Percentiles rank a stretch among this genome's conserved stretches.
phyloP scores from a whole-genome alignment of 1,140 invertebrate genomes.

The Lethrus apterus region DNA sequence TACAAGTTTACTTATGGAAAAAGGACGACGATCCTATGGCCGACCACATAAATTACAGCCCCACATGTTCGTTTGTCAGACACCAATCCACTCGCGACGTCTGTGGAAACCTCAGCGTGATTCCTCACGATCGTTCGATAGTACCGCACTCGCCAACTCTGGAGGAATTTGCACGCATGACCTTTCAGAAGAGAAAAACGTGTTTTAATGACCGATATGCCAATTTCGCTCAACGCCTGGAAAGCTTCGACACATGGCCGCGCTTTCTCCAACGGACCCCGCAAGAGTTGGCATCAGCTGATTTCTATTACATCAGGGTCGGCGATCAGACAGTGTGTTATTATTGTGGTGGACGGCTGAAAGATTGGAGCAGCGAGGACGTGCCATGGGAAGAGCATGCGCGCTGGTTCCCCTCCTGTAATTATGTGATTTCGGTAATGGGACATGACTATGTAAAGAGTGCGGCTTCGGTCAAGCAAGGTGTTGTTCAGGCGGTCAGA shows the following conservation, averaged over 20 bases:
- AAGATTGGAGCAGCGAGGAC: slow-evolving; percentile 79
- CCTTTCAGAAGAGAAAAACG: too few relatives aligned
- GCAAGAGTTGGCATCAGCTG: slow-evolving; percentile 70
- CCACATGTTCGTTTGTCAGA: slow-evolving; percentile 67
- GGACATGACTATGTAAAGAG: slow-evolving; percentile 55
- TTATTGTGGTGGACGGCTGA: slow-evolving; percentile 76
- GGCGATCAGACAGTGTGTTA: slow-evolving; percentile 80
- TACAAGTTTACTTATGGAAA: slow-evolving; percentile 75
- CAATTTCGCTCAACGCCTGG: slow-evolving; percentile 57
- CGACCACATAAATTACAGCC: slow-evolving; percentile 77
- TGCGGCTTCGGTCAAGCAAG: too few relatives aligned
- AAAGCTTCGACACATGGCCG: slow-evolving; percentile 68
- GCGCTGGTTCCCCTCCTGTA: slow-evolving; percentile 72
- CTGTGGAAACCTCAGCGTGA: too few relatives aligned
- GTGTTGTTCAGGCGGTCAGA: too few relatives aligned
- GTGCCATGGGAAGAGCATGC: slow-evolving; percentile 85
- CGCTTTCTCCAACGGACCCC: slow-evolving; percentile 65
- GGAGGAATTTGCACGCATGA: too few relatives aligned
- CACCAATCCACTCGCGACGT: too few relatives aligned
- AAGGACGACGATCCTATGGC: slow-evolving; percentile 67
- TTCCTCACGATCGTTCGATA: too few relatives aligned
- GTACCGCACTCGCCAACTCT: too few relatives aligned
- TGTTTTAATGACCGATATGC: too few relatives aligned
- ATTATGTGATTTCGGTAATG: slow-evolving; percentile 65
- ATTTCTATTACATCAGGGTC: slow-evolving; percentile 83